Evolutionary conservation across 2,888 invertebrate genomes (phyloP), one percentile per base, ranked within the genome.

Genomic region (Gisinianus flammeolus): DNA sequence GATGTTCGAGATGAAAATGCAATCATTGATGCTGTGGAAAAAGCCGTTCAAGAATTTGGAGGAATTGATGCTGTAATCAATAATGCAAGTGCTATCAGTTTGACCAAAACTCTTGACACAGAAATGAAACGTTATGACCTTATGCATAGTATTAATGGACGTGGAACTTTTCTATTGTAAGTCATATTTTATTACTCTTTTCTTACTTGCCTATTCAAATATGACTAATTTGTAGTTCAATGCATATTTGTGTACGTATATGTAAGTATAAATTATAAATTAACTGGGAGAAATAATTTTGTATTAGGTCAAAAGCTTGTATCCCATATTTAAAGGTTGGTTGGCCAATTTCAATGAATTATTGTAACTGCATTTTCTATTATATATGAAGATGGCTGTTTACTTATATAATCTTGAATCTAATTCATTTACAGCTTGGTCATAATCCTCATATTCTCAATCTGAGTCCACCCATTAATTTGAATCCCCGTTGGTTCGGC

Each of bases 41-140:
- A 90, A 83, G 93, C 95, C 30, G 91, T 94, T 0, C 89, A 91
- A 79, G 92, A 92, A 88, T 98, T 98, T 88, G 97, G 97, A 44
- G 97, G 97, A 16, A 97, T 98, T 85, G 98, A 98, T 86, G 93
- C 98, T 83, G 88, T 96, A 26, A 89, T 98, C 24, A 98, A 98
- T 89, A 98, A 98, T 89, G 98, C 98, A 0, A 96, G 96, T 81
- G 98, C 98, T 16, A 98, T 98, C 85, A 92, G 92, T 0, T 88
- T 95, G 74, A 93, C 96, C 0, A 91, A 91, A 70, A 98, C 97
- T 0, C 88, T 90, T 1, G 88, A 91, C 8, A 97, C 97, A 0
- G 93, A 95, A 56, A 97, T 98, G 97, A 98, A 98, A 88, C 91
- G 92, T 87, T 98, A 95, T 86, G 98, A 98, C 88, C 90, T 98